Base-by-base conservation (phyloP, 2,888 invertebrate genomes). In the Eristalis arbustorum region DNA sequence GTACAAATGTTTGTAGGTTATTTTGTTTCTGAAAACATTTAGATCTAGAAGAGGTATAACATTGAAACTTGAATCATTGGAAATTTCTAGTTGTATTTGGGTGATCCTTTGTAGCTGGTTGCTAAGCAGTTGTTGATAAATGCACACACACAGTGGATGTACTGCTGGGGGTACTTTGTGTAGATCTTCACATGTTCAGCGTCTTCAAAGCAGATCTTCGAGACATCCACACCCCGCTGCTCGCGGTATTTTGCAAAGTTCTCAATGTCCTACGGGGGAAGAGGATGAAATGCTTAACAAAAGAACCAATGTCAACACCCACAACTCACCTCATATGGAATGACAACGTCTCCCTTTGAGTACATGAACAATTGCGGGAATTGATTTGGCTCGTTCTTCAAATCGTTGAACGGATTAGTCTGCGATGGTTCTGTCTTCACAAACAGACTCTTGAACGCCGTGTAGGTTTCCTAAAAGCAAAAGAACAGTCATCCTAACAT, bases 111-210 rank as follows among this genome's bases (percentile, higher is more conserved):
- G 63, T 85, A 88, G 25, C 28, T 85, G 22, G 56, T 88, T 68
- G 90, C 89, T 89, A 95, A 91, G 89, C 95, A 95, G 89, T 94
- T 94, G 89, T 94, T 94, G 22, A 95, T 93, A 90, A 95, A 95
- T 85, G 93, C 93, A 90, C 94, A 94, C 40, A 95, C 94, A 75
- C 94, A 94, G 84, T 94, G 93, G 14, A 95, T 93, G 89, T 95
- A 95, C 85, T 94, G 94, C 63, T 95, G 94, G 57, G 94, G 94
- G 90, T 96, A 95, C 81, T 94, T 93, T 14, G 94, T 93, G 88
- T 94, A 95, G 90, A 96, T 96, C 89, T 95, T 95, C 0, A 96
- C 96, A 91, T 97, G 96, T n/a, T 95, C 94, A 11, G 96, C 96
- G 90, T 95, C 95, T 77, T 95, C 95, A 91, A 96, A 96, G 80